A percentile compares a stretch with the other conserved stretches of the same genome.
phyloP scores from a whole-genome alignment of 2,113 vertebrate species.

The Dinomys branickii region DNA sequence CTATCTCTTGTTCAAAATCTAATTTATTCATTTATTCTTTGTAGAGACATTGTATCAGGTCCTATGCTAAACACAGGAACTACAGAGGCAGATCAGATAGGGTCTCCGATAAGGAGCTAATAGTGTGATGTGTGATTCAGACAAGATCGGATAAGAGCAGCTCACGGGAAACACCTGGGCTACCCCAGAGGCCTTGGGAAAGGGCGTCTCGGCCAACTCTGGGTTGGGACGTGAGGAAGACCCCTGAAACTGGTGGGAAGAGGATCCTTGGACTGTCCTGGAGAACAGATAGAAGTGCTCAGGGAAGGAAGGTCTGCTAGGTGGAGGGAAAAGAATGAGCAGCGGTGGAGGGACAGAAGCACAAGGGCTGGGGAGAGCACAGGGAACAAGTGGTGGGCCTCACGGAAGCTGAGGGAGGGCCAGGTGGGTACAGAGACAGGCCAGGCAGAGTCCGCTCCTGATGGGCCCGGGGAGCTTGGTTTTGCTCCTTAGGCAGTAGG shows the following conservation, averaged over 20 bases:
- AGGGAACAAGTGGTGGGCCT: not conserved
- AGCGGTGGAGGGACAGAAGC: not conserved
- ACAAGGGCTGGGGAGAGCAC: not conserved
- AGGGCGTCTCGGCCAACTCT: not conserved
- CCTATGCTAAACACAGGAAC: constrained; percentile 30
- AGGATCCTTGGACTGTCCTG: not conserved
- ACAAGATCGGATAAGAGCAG: constrained; percentile 38
- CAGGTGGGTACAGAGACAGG: not conserved
- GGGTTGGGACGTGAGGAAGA: not conserved
- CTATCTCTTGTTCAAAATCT: constrained; percentile 59
- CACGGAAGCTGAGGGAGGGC: not conserved
- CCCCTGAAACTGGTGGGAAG: not conserved
- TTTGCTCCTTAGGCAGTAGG: not conserved
- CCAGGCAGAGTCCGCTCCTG: not conserved
- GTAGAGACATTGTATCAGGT: constrained; percentile 60
- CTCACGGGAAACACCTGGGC: not conserved
- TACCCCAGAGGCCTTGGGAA: not conserved
- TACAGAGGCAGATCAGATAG: constrained; percentile 59
- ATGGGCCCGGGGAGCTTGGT: not conserved
- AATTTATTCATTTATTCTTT: constrained; percentile 67
- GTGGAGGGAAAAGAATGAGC: not conserved
- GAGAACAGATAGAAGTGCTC: not conserved
- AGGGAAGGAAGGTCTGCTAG: not conserved
- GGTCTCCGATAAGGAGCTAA: constrained; percentile 57
- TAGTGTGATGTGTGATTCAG: not conserved